Base-by-base conservation (phyloP, 2,888 invertebrate genomes). In the Drosophila seclusa region DNA sequence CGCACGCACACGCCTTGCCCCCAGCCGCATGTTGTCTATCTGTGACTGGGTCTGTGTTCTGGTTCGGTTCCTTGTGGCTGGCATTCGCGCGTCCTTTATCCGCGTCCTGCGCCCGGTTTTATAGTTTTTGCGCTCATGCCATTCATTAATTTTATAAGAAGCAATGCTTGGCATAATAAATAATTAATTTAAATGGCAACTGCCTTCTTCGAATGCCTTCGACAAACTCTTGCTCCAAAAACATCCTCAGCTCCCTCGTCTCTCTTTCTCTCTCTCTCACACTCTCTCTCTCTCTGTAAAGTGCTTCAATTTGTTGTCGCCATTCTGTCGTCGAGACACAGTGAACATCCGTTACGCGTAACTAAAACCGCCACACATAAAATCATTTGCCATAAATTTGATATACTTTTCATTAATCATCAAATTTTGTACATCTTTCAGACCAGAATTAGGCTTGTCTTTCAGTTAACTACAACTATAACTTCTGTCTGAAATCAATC, bases 131-230 rank as follows among this genome's bases (percentile, higher is more conserved):
- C 79, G 76, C 90, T 83, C 87, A 83, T 87, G 90, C 89, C 90
- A 86, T 91, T 92, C 91, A 92, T 92, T 92, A 90, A 91, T 91
- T 91, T 91, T 88, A 84, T 82, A 92, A 91, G 89, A 91, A 90
- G 89, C 90, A 89, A 83, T 83, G 90, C 88, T 82, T 78, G 81
- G 82, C 84, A 81, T 84, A 89, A 90, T 90, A 91, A 91, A 92
- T 91, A 91, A 91, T 91, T 91, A 89, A 91, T 91, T 91, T 89
- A 89, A 91, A 90, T 84, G 83, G 82, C 77, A 83, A 61, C 73
- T 67, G 68, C 60, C 73, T 73, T 57, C 63, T 73, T 52, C 63
- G 58, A 60, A 52, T 64, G 66, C 34, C 65, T 16, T 45, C 42
- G 64, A 61, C 62, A 68, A 73, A 69, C 55, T 16, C 31, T 36